Evolutionary conservation across 2,113 vertebrate species (phyloP), one percentile per base, ranked within the genome.

Genomic region (Ceratotherium simum): DNA sequence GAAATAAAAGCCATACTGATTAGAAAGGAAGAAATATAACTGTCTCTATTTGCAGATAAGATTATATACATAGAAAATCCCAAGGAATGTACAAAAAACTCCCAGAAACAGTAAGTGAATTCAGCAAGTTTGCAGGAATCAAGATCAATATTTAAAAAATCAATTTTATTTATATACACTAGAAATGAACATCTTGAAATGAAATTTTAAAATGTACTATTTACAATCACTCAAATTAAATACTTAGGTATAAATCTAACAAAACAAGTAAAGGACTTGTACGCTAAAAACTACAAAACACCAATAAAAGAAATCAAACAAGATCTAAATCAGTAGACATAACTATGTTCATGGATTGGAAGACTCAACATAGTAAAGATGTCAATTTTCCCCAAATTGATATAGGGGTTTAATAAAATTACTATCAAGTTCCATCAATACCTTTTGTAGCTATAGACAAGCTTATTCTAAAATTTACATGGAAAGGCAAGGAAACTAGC

Each of bases 221-320:
- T 80, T 95, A 80, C 5, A 85, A 13, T 80, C 17, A 36, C 10
- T 96, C 25, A 79, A 67, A 87, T 80, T 83, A 84, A 65, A 64
- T 80, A 48, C 29, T 42, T 90, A 82, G 20, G 54, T 48, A 65
- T 94, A 82, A 56, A 69, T 91, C 54, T 89, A 67, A 69, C 5
- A 69, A 73, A 42, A 88, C 60, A 75, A 6, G 25, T 85, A 90
- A 90, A 79, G n/a, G 4, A 58, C 25, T 73, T 64, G 3, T n/a
- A 73, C 42, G 62, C 36, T 88, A 51, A 94, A 92, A 95, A 31
- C 42, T 91, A n/a, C 2, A 94, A 94, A 96, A 88, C 39, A 85
- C 16, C 48, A 88, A 39, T n/a, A 72, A 96, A 69, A 91, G 60
- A 91, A 97, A 48, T 90, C 25, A 83, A 70, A 69, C 17, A 93